phyloP scores from a whole-genome alignment of 2,888 invertebrate species.

The Protodeltote pygarga region DNA sequence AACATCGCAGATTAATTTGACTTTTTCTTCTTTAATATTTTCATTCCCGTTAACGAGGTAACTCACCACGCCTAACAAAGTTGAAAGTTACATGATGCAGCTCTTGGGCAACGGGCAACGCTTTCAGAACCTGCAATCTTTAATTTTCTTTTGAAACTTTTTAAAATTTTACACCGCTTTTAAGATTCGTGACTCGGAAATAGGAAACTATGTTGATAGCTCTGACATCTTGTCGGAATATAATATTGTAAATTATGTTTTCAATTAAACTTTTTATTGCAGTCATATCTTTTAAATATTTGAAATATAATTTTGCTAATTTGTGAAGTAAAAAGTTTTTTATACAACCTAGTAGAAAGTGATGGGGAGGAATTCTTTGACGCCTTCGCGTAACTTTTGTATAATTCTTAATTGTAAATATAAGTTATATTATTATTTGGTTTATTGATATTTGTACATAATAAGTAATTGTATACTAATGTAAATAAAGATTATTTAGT shows the following conservation, averaged over 20 bases:
- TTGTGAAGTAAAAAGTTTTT: too few species aligned
- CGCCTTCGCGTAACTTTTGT: too few species aligned
- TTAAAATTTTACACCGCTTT: conserved; percentile 78
- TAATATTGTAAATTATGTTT: conserved; percentile 41
- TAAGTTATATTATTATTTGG: too few species aligned
- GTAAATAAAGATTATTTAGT: too few species aligned
- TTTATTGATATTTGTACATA: too few species aligned
- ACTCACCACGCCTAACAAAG: conserved; percentile 77
- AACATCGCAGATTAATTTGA: conserved; percentile 74
- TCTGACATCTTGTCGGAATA: conserved; percentile 48
- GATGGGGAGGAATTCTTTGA: too few species aligned
- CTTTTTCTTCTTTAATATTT: conserved; percentile 73
- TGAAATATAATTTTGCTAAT: too few species aligned
- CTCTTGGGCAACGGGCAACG: conserved; percentile 59
- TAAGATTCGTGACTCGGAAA: conserved; percentile 65
- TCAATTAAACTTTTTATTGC: conserved; percentile 31
- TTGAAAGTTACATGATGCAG: conserved; percentile 79
- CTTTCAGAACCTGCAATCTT: conserved; percentile 67
- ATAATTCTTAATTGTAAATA: too few species aligned
- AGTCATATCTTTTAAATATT: neutral
- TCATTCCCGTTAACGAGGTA: conserved; percentile 77
- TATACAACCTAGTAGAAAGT: too few species aligned
- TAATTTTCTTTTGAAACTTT: conserved; percentile 81
- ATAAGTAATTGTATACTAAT: too few species aligned
- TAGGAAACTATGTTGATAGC: conserved; percentile 64